These are phyloP conservation scores for Litoditis marina DNA, from an alignment of 2,888 invertebrate genomes.

Conservation along the genomic window DNA sequence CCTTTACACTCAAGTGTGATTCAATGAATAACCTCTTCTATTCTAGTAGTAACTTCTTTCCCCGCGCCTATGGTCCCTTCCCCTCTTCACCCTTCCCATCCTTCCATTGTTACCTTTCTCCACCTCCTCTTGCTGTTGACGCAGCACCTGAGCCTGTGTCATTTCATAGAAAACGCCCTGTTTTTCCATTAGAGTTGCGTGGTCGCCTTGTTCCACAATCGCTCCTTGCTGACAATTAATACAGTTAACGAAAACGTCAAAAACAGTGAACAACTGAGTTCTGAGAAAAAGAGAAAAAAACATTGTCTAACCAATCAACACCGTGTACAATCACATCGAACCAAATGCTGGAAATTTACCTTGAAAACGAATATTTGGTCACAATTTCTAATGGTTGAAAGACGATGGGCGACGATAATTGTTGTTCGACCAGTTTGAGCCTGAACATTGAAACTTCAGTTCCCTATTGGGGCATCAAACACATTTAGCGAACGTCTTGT, in stretches of 20 bases:
- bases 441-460: no score
- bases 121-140: slow-evolving; percentile 37
- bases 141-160: slow-evolving; percentile 63
- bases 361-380: slow-evolving; percentile 63
- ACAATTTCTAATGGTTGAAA: slow-evolving; percentile 67
- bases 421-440: slow-evolving; percentile 65
- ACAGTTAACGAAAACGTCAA: background rate
- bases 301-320: no score
- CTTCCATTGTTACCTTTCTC: no score
- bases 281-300: background rate
- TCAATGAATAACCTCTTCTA: no score
- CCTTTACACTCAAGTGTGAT: no score
- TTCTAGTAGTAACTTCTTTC: no score
- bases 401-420: slow-evolving; percentile 65
- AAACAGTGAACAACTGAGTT: background rate
- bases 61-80: no score
- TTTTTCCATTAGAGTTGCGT: slow-evolving; percentile 60
- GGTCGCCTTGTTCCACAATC: slow-evolving; percentile 65
- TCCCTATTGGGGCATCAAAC: no score
- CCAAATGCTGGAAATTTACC: slow-evolving; percentile 3
- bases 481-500: no score
- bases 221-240: slow-evolving; percentile 49
- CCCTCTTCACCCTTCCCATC: no score
- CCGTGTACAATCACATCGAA: no score
- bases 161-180: slow-evolving; percentile 65